Percentiles rank a stretch among this genome's conserved stretches.
Conservation (phyloP, 2,113 vertebrate genomes). For the Cynocephalus volans region DNA sequence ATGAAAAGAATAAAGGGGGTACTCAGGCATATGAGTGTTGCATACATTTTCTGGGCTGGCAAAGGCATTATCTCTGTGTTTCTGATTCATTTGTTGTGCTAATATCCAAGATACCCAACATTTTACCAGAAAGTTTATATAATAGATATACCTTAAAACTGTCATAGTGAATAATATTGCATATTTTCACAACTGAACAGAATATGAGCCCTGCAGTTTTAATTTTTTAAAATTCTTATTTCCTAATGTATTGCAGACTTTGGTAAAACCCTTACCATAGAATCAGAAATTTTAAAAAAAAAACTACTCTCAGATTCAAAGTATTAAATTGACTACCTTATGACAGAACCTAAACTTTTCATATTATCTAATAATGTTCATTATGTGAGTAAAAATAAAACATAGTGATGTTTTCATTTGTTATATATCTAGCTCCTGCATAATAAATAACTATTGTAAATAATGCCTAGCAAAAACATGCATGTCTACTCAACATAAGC, state of each 20-base stretch:
- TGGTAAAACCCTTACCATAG: slow-evolving; percentile 11
- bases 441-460: neutral
- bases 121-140: slow-evolving; percentile 55
- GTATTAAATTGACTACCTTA: neutral
- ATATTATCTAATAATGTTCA: neutral
- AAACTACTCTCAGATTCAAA: neutral
- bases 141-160: slow-evolving; percentile 24
- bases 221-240: neutral
- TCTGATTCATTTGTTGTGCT: slow-evolving; percentile 69
- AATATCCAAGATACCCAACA: slow-evolving; percentile 47
- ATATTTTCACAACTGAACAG: neutral
- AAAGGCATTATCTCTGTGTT: slow-evolving; percentile 66
- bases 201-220: neutral
- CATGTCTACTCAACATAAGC: neutral
- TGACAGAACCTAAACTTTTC: neutral
- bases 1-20: slow-evolving; percentile 57
- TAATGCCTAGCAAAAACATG: neutral
- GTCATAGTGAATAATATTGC: neutral
- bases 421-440: neutral
- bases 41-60: slow-evolving; percentile 71
- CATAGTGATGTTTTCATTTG: neutral
- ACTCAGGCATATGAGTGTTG: slow-evolving; percentile 38
- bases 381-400: slow-evolving; percentile 3
- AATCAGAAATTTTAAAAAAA: slow-evolving; percentile 8
- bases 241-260: neutral